Base-by-base conservation (phyloP, 2,888 invertebrate genomes). In the Eilema sororculum region DNA sequence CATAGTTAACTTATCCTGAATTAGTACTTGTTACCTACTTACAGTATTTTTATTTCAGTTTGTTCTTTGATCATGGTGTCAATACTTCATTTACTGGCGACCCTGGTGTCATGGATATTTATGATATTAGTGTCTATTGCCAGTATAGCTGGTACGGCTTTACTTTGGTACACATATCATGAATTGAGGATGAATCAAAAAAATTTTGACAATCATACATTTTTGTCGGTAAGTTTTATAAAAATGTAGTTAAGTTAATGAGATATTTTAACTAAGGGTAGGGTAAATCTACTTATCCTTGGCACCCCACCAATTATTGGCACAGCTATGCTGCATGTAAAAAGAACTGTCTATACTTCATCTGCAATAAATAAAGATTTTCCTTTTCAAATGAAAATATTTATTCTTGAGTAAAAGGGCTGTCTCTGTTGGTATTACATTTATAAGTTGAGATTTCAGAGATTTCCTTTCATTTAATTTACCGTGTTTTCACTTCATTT, bases 121-220 rank as follows among this genome's bases (percentile, higher is more conserved):
- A 98, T 99, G 96, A 96, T 97, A 69, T 93, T 98, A 65, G 97
- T 98, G 16, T 96, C 97, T 46, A 89, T 98, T 66, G 97, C 97
- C 58, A 97, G 97, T 87, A 93, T 98, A 70, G 97, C 97, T 58
- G 97, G 98, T 2, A 98, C 98, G 25, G 97, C 92, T 20, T 96
- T 98, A 46, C 91, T 99, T 24, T 99, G 99, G 99, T 98, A 98
- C 95, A 98, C 98, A 0, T 99, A 98, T 86, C 96, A 97, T 82
- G 97, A 97, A 82, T 96, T 98, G 56, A 97, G 96, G 82, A 95
- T 96, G 73, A 96, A 96, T 77, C 95, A 93, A 71, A 92, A 81
- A 79, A 88, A 85, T 72, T 91, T 93, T 77, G 76, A 88, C 16
- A 90, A 89, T 57, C 84, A 86, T 68, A 78, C 84, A 37, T 93